phyloP scores from a whole-genome alignment of 2,113 vertebrate species.

The Acinonyx jubatus region DNA sequence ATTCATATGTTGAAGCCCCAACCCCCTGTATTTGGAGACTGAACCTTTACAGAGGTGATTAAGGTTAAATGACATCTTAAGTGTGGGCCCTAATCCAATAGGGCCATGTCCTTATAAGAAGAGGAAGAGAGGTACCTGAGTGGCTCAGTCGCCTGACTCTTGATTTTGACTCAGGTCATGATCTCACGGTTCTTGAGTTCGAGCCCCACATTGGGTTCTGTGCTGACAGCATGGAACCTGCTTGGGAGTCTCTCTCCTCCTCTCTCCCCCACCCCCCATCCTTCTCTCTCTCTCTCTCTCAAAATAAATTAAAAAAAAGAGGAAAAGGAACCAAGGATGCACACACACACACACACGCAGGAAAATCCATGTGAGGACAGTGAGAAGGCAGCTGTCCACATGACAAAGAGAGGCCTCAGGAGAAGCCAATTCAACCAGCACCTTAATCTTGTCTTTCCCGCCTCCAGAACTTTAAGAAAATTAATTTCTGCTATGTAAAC shows the following conservation, averaged over 20 bases:
- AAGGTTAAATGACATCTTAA: neutral
- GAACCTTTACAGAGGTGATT: neutral
- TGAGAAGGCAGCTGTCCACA: accelerated
- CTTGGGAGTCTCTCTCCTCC: too few relatives aligned
- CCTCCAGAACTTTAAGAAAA: neutral
- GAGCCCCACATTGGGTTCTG: too few relatives aligned
- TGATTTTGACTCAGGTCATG: too few relatives aligned
- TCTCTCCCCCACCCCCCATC: too few relatives aligned
- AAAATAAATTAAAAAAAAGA: neutral
- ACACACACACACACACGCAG: too few relatives aligned
- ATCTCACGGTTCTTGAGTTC: too few relatives aligned
- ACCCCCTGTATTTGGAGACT: neutral
- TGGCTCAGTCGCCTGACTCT: too few relatives aligned
- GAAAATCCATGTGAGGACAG: accelerated
- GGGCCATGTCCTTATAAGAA: neutral
- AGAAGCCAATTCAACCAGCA: neutral
- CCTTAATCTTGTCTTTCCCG: neutral
- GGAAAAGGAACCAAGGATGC: neutral
- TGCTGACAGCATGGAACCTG: too few relatives aligned
- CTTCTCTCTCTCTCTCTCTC: too few relatives aligned
- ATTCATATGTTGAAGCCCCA: neutral
- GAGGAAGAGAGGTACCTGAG: neutral
- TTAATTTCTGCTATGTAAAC: neutral
- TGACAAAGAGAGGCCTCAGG: too few relatives aligned
- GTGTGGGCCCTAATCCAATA: too few relatives aligned